These are phyloP conservation scores for Drosophila suzukii DNA, from an alignment of 1,140 invertebrate species.

Conservation along the genomic window DNA sequence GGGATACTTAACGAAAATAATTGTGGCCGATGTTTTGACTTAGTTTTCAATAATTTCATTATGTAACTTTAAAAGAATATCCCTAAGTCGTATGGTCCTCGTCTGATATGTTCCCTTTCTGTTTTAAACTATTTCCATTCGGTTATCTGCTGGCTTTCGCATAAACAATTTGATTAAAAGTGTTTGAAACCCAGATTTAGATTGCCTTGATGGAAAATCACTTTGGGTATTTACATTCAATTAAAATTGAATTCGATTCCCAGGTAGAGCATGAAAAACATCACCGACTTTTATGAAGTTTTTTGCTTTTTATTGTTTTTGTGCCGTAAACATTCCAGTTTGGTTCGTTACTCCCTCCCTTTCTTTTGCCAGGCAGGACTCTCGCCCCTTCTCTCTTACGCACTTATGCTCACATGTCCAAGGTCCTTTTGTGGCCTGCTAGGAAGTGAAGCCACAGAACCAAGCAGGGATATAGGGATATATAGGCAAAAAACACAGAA, in stretches of 20 bases:
- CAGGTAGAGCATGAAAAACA: conserved; percentile 27
- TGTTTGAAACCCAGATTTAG: conserved; percentile 11
- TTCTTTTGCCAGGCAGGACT: conserved; percentile 1
- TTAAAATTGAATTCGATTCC: conserved; percentile 45
- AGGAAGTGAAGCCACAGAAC: conserved; percentile 59
- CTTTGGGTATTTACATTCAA: conserved; percentile 48
- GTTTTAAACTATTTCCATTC: conserved; percentile 26
- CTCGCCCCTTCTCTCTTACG: conserved; percentile 28
- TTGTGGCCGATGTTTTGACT: not conserved
- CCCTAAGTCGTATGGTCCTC: not conserved
- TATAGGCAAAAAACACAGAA: conserved; percentile 37
- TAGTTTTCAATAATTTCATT: too few relatives aligned
- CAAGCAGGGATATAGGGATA: conserved; percentile 48
- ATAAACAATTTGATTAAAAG: conserved; percentile 37
- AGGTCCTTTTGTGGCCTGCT: conserved; percentile 73
- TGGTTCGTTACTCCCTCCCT: conserved; percentile 21
- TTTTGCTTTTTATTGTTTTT: not conserved
- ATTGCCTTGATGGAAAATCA: conserved; percentile 32
- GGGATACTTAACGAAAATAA: not conserved
- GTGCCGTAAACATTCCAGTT: conserved; percentile 66
- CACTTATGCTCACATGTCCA: conserved; percentile 48
- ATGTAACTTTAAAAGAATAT: not conserved
- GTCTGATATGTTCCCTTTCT: not conserved
- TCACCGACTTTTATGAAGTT: conserved; percentile 29
- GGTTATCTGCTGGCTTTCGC: conserved; percentile 1